These are phyloP conservation scores for Antedon bifida DNA, from an alignment of 35 echinoderm and acorn worm genomes.

Conservation along the genomic window DNA sequence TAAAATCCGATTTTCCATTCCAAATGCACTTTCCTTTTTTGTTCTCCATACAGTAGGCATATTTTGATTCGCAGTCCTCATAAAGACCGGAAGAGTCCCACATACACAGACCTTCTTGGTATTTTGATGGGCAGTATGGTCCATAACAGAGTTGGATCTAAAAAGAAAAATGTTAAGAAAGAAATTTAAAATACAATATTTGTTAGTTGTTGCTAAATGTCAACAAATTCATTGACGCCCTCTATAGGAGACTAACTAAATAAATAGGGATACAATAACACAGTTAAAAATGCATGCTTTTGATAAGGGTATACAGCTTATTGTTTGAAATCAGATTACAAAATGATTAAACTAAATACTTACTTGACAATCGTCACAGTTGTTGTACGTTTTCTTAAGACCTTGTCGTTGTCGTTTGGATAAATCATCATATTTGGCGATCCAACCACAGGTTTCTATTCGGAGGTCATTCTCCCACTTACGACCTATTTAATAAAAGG, in stretches of 20 bases:
- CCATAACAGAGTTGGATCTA: background rate
- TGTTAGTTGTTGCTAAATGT: too few species aligned
- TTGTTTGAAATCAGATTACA: too few species aligned
- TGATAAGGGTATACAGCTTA: too few species aligned
- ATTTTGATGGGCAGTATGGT: background rate
- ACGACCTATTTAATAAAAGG: background rate
- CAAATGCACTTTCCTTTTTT: background rate
- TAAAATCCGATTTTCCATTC: background rate
- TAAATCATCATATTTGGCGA: slow-evolving; percentile 33
- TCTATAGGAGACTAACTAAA: too few species aligned
- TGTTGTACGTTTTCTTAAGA: slow-evolving; percentile 38
- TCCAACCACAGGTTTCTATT: slow-evolving; percentile 35
- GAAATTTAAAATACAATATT: background rate
- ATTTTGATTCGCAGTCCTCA: background rate
- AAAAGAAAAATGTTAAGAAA: background rate
- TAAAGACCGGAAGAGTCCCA: background rate
- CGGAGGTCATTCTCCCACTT: slow-evolving; percentile 27
- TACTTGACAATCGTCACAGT: slow-evolving; percentile 30
- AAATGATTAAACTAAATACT: background rate
- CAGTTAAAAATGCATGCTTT: too few species aligned
- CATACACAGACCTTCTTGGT: background rate
- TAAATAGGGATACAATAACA: too few species aligned
- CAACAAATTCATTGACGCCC: too few species aligned
- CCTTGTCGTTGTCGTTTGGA: slow-evolving; percentile 31
- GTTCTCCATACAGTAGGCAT: background rate